phyloP scores from a whole-genome alignment of 2,113 vertebrate species.

The Neodon shergylaensis region DNA sequence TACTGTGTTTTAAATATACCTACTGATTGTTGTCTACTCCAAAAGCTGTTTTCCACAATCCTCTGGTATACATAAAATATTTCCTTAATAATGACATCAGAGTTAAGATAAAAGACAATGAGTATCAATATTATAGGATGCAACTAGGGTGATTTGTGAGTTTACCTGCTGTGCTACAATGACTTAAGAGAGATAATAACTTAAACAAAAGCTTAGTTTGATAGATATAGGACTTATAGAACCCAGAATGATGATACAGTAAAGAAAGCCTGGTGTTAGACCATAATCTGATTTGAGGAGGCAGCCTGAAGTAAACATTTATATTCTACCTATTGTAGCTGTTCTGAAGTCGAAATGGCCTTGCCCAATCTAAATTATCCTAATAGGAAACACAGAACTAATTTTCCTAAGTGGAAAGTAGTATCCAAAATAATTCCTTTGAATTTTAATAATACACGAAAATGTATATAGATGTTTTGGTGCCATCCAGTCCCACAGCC shows the following conservation, averaged over 20 bases:
- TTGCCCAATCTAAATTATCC: background rate
- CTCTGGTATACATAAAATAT: background rate
- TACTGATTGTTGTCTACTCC: background rate
- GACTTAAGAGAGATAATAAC: background rate
- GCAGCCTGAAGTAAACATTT: background rate
- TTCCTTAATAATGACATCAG: background rate
- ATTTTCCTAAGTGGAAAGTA: background rate
- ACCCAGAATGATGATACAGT: background rate
- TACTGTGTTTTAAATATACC: background rate
- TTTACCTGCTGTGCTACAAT: background rate
- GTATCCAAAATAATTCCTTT: background rate
- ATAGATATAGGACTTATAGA: background rate
- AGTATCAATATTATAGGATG: background rate
- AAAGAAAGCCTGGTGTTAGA: background rate
- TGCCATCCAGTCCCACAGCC: too few relatives aligned
- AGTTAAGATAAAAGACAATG: background rate
- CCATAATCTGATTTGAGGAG: background rate
- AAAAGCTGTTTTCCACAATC: background rate
- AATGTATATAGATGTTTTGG: background rate
- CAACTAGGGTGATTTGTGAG: background rate
- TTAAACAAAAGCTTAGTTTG: background rate
- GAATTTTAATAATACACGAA: background rate
- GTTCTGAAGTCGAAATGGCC: background rate
- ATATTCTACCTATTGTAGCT: background rate
- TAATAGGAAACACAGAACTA: background rate